Evolutionary conservation across 2,888 invertebrate genomes (phyloP).

Genomic region (Cetonia aurata): DNA sequence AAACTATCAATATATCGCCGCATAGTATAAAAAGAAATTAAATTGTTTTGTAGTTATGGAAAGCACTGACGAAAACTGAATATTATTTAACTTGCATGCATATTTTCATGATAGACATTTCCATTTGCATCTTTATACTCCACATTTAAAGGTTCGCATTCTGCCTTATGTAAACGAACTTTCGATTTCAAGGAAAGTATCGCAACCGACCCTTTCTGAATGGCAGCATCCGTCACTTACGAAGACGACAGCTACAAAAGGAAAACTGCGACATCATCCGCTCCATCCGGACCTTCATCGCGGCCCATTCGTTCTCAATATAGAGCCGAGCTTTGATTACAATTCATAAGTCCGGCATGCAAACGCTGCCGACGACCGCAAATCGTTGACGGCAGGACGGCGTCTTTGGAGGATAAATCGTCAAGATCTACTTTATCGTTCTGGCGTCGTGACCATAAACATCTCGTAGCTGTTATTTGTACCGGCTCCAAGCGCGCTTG

Average conservation of each 20-base stretch:
- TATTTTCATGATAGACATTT: too few species aligned
- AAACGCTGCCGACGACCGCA: conserved; percentile 7
- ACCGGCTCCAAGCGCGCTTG: neutral
- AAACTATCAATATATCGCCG: too few species aligned
- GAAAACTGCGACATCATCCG: conserved; percentile 2
- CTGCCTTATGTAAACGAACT: too few species aligned
- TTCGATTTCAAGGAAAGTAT: too few species aligned
- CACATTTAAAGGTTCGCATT: too few species aligned
- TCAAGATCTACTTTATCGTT: conserved; percentile 11
- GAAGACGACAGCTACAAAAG: neutral
- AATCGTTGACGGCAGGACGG: conserved; percentile 14
- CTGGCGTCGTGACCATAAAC: conserved; percentile 16
- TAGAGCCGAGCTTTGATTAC: conserved; percentile 9
- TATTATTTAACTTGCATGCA: too few species aligned
- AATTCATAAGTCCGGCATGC: conserved; percentile 9
- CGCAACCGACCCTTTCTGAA: neutral
- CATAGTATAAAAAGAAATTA: too few species aligned
- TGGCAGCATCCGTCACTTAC: neutral
- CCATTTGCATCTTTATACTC: too few species aligned
- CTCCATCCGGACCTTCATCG: conserved; percentile 5
- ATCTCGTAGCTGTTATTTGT: conserved; percentile 11
- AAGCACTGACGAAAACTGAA: too few species aligned
- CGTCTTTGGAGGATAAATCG: conserved; percentile 6
- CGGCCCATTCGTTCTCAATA: conserved; percentile 8
- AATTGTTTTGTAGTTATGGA: too few species aligned